Base-by-base conservation (phyloP, 2,888 invertebrate species). In the Ormyrus pomaceus region DNA sequence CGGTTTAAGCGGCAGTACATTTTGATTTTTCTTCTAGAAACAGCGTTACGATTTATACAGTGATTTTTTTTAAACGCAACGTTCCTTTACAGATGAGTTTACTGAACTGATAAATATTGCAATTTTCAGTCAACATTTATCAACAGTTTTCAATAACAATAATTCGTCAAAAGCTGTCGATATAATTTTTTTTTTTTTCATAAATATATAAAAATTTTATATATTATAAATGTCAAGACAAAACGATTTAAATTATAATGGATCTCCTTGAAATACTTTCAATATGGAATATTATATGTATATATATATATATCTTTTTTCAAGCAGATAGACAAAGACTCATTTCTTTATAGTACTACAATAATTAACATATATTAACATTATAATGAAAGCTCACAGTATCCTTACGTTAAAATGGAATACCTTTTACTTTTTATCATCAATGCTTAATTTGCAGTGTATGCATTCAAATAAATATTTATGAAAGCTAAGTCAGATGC, bases 301-400 rank as follows among this genome's bases (percentile, higher is more conserved):
- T 34, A 34, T 34, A 34, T 34, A 34, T 34, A 34, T 34, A 34
- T 34, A 50, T 59, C 70, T 51, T 10, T 71, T 19, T 34, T 34
- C 11, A 6, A 59, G 34, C 19, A 11, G 34, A 34, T 5, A 61
- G 34, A n/a, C n/a, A 53, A 9, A 45, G 19, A 45, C 8, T n/a
- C 13, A 7, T 13, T 9, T n/a, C 55, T 9, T 10, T 9, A 62
- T 19, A 64, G 9, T 5, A 55, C 13, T 55, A 55, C 13, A 55
- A 45, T 50, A 58, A 64, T 34, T 48, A 66, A 58, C 48, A 2
- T 75, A 58, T 34, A 34, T 34, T 34, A 34, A 34, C 34, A 34
- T 48, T 50, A 48, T 59, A 51, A 51, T 61, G 5, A 59, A 53
- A 61, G 50, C 59, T 75, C 75, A 59, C 13, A 76, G 19, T 68